A percentile compares a stretch with the other conserved stretches of the same genome.
These are phyloP conservation scores for Furnarius figulus DNA, from an alignment of 2,113 vertebrate genomes.

Conservation along the genomic window DNA sequence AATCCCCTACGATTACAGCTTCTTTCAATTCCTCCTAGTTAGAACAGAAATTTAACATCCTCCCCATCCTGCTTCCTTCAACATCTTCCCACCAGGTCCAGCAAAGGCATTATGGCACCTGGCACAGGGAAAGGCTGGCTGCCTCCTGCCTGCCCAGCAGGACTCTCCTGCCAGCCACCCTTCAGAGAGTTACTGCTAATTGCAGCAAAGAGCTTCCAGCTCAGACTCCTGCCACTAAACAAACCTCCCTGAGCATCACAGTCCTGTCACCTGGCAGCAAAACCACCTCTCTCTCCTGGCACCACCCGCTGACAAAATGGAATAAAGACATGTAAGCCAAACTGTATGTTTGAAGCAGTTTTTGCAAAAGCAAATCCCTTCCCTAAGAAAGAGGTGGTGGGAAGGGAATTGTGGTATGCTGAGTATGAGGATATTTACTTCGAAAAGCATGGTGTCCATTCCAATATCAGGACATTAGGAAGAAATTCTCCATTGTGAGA, in stretches of 20 bases:
- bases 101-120: not conserved
- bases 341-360: not conserved
- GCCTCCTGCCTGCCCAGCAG: not conserved
- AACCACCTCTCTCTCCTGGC: not conserved
- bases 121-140: not conserved
- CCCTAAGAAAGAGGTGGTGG: not conserved
- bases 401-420: not conserved
- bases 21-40: not conserved
- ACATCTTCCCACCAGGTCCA: not conserved
- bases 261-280: not conserved
- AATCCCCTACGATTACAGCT: not conserved
- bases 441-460: not conserved
- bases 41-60: not conserved
- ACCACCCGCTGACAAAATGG: not conserved
- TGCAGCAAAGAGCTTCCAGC: constrained; percentile 1
- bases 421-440: not conserved
- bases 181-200: not conserved
- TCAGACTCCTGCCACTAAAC: not conserved
- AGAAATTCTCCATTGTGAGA: not conserved
- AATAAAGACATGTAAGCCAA: not conserved
- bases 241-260: not conserved
- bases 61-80: not conserved
- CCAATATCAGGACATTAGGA: not conserved
- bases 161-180: not conserved
- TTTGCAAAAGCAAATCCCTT: not conserved